Evolutionary conservation across 2,888 invertebrate genomes (phyloP).

Genomic region (Mimas tiliae): DNA sequence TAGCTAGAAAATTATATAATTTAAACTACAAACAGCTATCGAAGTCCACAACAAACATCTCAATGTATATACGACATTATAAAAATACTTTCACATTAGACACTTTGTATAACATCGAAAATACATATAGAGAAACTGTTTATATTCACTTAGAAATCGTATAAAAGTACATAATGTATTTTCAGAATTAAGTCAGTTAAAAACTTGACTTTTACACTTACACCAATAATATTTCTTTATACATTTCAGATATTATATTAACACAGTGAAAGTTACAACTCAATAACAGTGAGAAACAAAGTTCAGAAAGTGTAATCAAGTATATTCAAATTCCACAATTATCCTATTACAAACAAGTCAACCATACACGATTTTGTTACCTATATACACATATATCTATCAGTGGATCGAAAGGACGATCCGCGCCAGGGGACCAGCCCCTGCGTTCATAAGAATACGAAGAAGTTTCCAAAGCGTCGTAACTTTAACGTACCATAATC

Average conservation of each 20-base stretch:
- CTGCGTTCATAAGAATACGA: constrained; percentile 65
- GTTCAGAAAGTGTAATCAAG: not conserved
- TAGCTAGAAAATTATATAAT: not conserved
- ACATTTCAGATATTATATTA: constrained; percentile 2
- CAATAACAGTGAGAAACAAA: constrained; percentile 1
- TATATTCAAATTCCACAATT: constrained; percentile 10
- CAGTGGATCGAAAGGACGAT: constrained; percentile 46
- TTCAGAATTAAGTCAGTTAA: constrained; percentile 3
- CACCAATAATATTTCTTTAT: not conserved
- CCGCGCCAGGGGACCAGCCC: constrained; percentile 66
- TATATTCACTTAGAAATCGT: constrained; percentile 45
- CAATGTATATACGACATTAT: constrained; percentile 59
- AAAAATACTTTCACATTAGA: constrained; percentile 75
- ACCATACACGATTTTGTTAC: constrained; percentile 33
- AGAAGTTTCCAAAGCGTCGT: constrained; percentile 52
- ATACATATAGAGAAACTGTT: constrained; percentile 59
- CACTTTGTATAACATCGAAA: constrained; percentile 77
- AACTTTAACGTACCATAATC: constrained; percentile 42
- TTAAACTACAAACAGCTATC: constrained; percentile 31
- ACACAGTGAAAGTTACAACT: not conserved
- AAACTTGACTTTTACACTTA: constrained; percentile 7
- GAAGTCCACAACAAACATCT: constrained; percentile 50
- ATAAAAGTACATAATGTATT: constrained; percentile 52
- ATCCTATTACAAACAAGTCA: constrained; percentile 3
- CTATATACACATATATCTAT: constrained; percentile 36